These are phyloP conservation scores for Corythoichthys haematopterus DNA, from an alignment of 2,113 vertebrate genomes.

Conservation along the genomic window DNA sequence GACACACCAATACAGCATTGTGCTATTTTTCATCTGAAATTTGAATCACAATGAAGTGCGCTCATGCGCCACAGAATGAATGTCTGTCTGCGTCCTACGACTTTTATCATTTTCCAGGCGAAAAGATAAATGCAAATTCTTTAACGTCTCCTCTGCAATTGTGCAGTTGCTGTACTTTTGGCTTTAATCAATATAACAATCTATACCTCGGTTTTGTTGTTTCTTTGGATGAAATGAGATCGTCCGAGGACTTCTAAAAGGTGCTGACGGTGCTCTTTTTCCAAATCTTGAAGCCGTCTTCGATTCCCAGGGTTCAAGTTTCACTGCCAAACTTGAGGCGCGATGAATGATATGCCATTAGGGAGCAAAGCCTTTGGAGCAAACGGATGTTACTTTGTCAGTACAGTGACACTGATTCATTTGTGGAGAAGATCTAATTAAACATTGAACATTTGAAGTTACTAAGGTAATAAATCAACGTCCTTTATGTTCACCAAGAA, in stretches of 20 bases:
- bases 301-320: background rate
- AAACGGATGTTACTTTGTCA: background rate
- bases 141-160: background rate
- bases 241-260: background rate
- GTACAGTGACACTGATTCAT: background rate
- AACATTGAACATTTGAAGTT: constrained; percentile 1
- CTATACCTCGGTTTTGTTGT: background rate
- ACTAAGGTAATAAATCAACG: background rate
- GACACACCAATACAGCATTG: too few relatives aligned
- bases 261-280: background rate
- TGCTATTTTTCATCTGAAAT: too few relatives aligned
- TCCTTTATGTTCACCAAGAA: background rate
- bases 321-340: constrained; percentile 1
- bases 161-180: background rate
- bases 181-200: background rate
- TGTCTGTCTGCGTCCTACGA: background rate
- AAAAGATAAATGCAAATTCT: background rate
- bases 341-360: background rate
- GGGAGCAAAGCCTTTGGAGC: background rate
- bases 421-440: background rate
- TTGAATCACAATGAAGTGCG: background rate
- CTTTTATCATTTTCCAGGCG: background rate
- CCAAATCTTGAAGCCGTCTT: background rate
- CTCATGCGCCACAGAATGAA: background rate
- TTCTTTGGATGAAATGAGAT: background rate